Percentiles rank a stretch among this genome's conserved stretches.
Evolutionary conservation across 2,797 vertebrate genomes (phyloP).

Genomic region (Cheirogaleus major): DNA sequence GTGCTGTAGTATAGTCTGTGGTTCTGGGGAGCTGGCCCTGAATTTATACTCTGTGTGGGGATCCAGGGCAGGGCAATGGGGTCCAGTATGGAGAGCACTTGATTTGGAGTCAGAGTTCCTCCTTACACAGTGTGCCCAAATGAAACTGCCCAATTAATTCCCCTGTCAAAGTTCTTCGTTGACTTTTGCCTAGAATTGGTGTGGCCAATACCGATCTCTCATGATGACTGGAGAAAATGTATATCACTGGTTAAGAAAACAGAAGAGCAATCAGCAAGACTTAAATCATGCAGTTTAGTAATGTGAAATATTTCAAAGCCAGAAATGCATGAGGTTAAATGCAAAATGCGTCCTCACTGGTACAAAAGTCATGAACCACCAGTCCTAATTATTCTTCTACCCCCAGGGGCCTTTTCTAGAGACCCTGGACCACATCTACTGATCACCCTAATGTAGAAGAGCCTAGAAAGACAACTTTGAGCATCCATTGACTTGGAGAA

Average conservation of each 20-base stretch:
- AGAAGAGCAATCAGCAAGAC: neutral
- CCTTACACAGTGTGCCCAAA: neutral
- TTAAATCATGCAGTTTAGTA: neutral
- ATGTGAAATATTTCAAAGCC: neutral
- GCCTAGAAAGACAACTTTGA: neutral
- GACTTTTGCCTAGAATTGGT: neutral
- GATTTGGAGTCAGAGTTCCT: neutral
- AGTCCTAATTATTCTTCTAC: neutral
- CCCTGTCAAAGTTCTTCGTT: neutral
- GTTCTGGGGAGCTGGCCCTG: neutral
- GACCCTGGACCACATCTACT: neutral
- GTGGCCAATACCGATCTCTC: neutral
- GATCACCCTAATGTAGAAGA: neutral
- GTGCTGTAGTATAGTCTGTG: neutral
- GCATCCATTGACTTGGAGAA: neutral
- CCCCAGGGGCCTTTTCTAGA: neutral
- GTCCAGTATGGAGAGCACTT: neutral
- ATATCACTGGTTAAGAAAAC: neutral
- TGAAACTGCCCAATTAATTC: neutral
- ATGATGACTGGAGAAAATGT: neutral
- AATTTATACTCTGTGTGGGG: neutral
- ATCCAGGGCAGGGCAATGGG: neutral
- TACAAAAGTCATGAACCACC: neutral
- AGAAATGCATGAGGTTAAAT: neutral
- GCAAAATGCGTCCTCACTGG: neutral